Evolutionary conservation across 2,888 invertebrate genomes (phyloP), one percentile per base, ranked within the genome.

Genomic region (Camponotus fellah): DNA sequence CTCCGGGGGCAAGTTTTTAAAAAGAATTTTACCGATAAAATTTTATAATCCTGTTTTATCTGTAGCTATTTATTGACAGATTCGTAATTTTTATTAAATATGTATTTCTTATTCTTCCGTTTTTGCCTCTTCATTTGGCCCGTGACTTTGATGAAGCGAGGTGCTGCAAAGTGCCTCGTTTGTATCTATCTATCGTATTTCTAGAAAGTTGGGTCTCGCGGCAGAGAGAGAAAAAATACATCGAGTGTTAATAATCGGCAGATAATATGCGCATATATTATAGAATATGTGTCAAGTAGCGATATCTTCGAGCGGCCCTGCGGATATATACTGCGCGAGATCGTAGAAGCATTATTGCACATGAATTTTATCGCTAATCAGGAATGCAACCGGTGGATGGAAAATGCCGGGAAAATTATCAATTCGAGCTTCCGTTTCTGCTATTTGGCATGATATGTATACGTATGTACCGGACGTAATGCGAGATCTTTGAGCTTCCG

Each of bases 401-500:
- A 72, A 49, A 49, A 83, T 46, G 66, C 58, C 26, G 58, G 46
- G 46, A 46, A 65, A 12, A 56, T 58, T 14, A 8, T n/a, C 49
- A 56, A 34, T 65, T 26, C 49, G 62, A 76, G 43, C 60, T 46
- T 76, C 49, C 34, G 76, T 76, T 21, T 65, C 74, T 53, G 17
- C 5, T 37, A 58, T 65, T 82, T 66, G 43, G 68, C 58, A 49
- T n/a, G 2, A 49, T 49, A n/a, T 49, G 6, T 75, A 40, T 12
- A 0, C 64, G 3, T 49, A 0, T 49, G 6, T 49, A 65, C 34
- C 56, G 56, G 69, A 46, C 64, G 77, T 69, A 46, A 62, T 66
- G 49, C 49, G 83, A 83, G 34, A 71, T 32, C 81, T 66, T 76
- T 65, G 66, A 85, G 71, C 43, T 84, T 84, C 66, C 84, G 76